phyloP scores from a whole-genome alignment of 1,140 invertebrate genomes.

The Drosophila ambigua region DNA sequence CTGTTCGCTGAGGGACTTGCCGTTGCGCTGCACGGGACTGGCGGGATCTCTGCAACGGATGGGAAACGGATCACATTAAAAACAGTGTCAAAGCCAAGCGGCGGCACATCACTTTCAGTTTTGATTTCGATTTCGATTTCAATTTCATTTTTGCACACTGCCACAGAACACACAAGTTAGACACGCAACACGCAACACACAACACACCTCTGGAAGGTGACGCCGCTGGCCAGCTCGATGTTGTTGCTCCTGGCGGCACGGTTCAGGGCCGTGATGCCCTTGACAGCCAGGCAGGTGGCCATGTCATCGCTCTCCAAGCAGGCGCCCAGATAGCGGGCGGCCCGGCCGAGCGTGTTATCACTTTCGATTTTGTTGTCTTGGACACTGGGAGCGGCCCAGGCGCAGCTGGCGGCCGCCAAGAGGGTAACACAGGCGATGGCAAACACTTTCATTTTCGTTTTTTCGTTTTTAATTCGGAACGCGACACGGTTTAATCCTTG shows the following conservation, averaged over 20 bases:
- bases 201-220: slow-evolving; percentile 86
- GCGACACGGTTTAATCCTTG: slow-evolving; percentile 72
- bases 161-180: slow-evolving; percentile 16
- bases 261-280: slow-evolving; percentile 85
- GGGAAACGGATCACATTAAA: no score
- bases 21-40: slow-evolving; percentile 82
- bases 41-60: slow-evolving; percentile 74
- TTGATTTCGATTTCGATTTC: slow-evolving; percentile 15
- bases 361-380: slow-evolving; percentile 81
- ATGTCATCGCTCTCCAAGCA: slow-evolving; percentile 84
- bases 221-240: slow-evolving; percentile 86
- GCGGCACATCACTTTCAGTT: slow-evolving; percentile 18
- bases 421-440: slow-evolving; percentile 69
- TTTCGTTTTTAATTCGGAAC: slow-evolving; percentile 19
- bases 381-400: slow-evolving; percentile 78
- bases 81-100: neutral
- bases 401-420: slow-evolving; percentile 69
- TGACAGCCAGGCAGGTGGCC: slow-evolving; percentile 86
- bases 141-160: slow-evolving; percentile 24
- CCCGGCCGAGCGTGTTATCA: slow-evolving; percentile 68
- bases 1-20: slow-evolving; percentile 84
- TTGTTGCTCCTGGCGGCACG: slow-evolving; percentile 86
- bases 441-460: slow-evolving; percentile 83
- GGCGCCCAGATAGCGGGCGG: slow-evolving; percentile 75
- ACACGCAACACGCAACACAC: neutral